Evolutionary conservation across 2,797 vertebrate species (phyloP).

Genomic region (Oreortyx pictus): DNA sequence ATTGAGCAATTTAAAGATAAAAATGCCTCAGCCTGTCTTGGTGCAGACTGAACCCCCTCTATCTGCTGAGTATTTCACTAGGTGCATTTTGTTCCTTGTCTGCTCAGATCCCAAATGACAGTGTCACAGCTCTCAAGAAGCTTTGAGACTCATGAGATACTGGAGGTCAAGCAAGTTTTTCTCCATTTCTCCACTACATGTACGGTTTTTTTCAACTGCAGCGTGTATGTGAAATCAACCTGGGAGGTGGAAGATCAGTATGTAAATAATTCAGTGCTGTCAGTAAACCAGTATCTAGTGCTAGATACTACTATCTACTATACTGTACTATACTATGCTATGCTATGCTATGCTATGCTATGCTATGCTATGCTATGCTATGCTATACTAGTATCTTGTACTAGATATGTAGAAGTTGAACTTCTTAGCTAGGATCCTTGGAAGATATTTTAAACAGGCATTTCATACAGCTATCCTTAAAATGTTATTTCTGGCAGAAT

Average conservation of each 20-base stretch:
- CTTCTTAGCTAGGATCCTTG: background rate
- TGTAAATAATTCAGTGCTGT: background rate
- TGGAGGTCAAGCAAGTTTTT: constrained; percentile 3
- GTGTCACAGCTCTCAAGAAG: background rate
- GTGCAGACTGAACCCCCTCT: background rate
- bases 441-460: background rate
- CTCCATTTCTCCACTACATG: background rate
- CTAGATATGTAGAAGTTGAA: background rate
- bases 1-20: background rate
- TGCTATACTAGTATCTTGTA: background rate
- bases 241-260: background rate
- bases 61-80: background rate
- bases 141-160: background rate
- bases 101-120: background rate
- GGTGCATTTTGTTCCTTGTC: background rate
- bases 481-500: background rate
- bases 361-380: no score
- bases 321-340: no score
- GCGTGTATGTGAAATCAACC: background rate
- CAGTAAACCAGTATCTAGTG: background rate
- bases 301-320: background rate
- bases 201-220: background rate
- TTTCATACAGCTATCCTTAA: background rate
- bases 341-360: background rate
- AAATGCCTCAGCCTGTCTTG: background rate